Evolutionary conservation across 23 tunicate genomes (phyloP).

Genomic region (Trididemnum miniatum): DNA sequence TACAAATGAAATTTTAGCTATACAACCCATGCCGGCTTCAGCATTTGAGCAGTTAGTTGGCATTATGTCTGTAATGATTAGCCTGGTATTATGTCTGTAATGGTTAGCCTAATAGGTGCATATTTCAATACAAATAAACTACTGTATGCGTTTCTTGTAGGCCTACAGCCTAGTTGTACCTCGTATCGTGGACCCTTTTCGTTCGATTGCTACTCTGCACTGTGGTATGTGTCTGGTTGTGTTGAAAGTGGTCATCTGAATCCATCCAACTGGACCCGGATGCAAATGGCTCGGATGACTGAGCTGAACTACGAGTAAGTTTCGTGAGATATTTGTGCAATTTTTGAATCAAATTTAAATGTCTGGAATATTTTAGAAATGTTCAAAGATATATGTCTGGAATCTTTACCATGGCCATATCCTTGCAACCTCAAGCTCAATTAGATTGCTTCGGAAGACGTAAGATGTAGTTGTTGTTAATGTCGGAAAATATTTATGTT

Average conservation of each 20-base stretch:
- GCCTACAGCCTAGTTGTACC: background rate
- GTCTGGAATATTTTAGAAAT: background rate
- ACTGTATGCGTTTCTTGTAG: background rate
- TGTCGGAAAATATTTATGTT: too few species aligned
- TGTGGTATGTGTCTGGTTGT: background rate
- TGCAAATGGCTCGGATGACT: background rate
- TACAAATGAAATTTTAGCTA: too few species aligned
- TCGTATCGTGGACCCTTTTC: background rate
- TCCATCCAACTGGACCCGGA: background rate
- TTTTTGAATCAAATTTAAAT: too few species aligned
- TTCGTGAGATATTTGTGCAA: background rate
- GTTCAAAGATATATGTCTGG: background rate
- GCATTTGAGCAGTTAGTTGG: too few species aligned
- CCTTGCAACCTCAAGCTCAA: conserved; percentile 4
- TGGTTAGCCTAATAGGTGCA: too few species aligned
- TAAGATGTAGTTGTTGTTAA: too few species aligned
- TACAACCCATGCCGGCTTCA: too few species aligned
- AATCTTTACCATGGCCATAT: background rate
- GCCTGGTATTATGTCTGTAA: too few species aligned
- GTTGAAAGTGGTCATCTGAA: background rate
- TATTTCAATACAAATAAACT: too few species aligned
- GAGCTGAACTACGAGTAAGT: background rate
- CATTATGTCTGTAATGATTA: too few species aligned
- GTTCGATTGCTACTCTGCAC: background rate
- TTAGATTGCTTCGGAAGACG: conserved; percentile 6